Evolutionary conservation across 1,140 invertebrate species (phyloP), one percentile per base, ranked within the genome.

Genomic region (Anastrepha ludens): DNA sequence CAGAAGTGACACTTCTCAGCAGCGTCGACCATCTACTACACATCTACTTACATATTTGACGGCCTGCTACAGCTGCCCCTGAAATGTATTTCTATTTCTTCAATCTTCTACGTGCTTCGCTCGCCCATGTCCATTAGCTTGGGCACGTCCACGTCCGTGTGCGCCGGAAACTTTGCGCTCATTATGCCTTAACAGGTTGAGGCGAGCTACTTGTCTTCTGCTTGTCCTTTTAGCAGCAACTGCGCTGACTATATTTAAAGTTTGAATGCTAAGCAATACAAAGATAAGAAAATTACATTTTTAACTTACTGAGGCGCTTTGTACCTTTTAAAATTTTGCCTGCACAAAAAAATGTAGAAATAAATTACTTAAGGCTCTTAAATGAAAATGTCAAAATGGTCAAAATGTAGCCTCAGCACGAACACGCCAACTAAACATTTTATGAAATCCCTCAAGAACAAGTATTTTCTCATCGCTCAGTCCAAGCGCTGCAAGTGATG

Each of bases 311-410:
- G 39, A 13, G 39, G 7, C 67, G 39, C 67, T 17, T 47, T 74
- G 67, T 74, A 74, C 67, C 67, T 74, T 74, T 62, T 74, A 74
- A 74, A 74, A 41, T 74, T 74, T 74, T 47, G 41, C 13, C 11
- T n/a, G 11, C 3, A 17, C 7, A n/a, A 62, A 62, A 62, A 62
- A 62, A 62, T 13, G 15, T 17, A n/a, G 15, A 62, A 62, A n/a
- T 17, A 67, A 67, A 74, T 15, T 17, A 47, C 65, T 67, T 29
- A 67, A 41, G 65, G 65, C 65, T 67, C 65, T 20, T 67, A 67
- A 67, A 74, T 74, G 67, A 47, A 74, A 74, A 74, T 74, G 67
- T 74, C 67, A 74, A 47, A 74, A 74, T 74, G 67, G 67, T 74
- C 67, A 74, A 74, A 74, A 41, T 74, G 67, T 74, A 17, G 67